Evolutionary conservation across 2,888 invertebrate species (phyloP), one percentile per base, ranked within the genome.

Genomic region (Harpalus rufipes): DNA sequence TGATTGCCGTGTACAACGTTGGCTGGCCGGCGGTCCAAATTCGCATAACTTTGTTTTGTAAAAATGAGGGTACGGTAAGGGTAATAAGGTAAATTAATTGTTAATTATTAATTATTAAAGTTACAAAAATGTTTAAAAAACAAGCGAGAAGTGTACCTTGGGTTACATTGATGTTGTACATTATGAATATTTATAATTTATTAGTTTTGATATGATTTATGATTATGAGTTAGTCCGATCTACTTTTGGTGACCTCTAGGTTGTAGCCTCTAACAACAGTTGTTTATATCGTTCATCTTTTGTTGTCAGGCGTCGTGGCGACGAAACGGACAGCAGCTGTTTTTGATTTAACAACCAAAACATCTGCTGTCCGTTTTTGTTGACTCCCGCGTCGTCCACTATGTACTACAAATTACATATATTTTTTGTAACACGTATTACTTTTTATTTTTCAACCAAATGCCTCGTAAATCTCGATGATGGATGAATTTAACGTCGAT

Each of bases 21-120:
- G 32, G 14, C 16, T 56, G 82, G 82, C 82, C 74, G 82, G 32
- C 74, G 58, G 82, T 82, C 68, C 56, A 59, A 58, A 39, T 59
- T 44, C 51, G 84, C 72, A 84, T 76, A 84, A 21, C 58, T 76
- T 84, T 84, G 56, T 83, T 83, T 76, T 84, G 63, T 76, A 84
- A 84, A 88, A 88, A 88, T 87, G 88, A 88, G 88, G 88, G 88
- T 88, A 88, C 87, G 88, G 88, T 87, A 88, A 88, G 88, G 89
- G 89, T 88, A 88, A 87, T 85, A 88, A 88, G 88, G 87, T 87
- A 87, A 87, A 86, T 87, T 88, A 88, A 89, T 88, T 89, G 89
- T 88, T 89, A 89, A 88, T 89, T 88, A 87, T 88, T 88, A 87
- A 88, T 86, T 87, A 87, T 65, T 86, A 87, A 86, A 86, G 85